Base-by-base conservation (phyloP, 2,888 invertebrate genomes). In the Macrosiphum euphorbiae region DNA sequence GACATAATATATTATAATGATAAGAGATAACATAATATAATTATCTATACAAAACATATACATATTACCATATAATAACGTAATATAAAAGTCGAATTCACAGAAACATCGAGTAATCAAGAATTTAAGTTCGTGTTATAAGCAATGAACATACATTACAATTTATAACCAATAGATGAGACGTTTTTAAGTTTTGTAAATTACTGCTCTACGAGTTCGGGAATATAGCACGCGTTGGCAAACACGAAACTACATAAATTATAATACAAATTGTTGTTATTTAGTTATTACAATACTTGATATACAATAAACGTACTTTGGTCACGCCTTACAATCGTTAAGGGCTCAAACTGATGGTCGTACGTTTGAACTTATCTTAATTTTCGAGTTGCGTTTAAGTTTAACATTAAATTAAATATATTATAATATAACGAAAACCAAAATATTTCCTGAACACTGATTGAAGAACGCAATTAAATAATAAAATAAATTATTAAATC, bases 321-420 rank as follows among this genome's bases (percentile, higher is more conserved):
- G 52, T 84, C 41, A 91, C 84, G 84, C 52, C 91, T 91, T 50
- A 13, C 28, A 78, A 67, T 90, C 84, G 91, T 91, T 84, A 84
- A 84, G 47, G 52, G 28, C 84, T 78, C 41, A 24, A 90, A 47
- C 20, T 78, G 35, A 61, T 50, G 52, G 35, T 55, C 13, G 11
- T 20, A 35, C 35, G 35, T 44, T 26, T 16, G 16, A 28, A 84
- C 28, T 84, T 28, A 16, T 91, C 52, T 84, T 91, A 90, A 90
- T 61, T 61, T 47, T 67, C 52, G 8, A 84, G 84, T 91, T 84
- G 41, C 55, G 35, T 52, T 84, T 84, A 52, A 91, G 28, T 28
- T 24, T 35, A 35, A 78, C 5, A 10, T 90, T 50, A 78, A 61
- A 44, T 26, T 26, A 26, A 78, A 8, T n/a, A 44, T 44, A 44